Percentiles rank a stretch among this genome's conserved stretches.
phyloP scores from a whole-genome alignment of 2,797 vertebrate species.

The Sebastes trivittatus region DNA sequence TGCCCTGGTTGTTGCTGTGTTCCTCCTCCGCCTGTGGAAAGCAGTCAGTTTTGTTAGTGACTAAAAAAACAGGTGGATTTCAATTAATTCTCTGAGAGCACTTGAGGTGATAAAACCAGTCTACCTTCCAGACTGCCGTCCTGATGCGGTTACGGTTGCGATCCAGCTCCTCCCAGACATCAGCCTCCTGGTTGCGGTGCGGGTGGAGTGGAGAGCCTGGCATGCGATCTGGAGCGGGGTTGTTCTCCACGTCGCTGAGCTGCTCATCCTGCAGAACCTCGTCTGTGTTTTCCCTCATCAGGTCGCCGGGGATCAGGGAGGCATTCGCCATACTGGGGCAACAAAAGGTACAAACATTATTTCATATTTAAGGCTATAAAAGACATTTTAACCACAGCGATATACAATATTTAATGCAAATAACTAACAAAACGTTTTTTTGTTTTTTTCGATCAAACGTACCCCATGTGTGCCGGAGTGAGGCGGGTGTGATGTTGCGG shows the following conservation, averaged over 20 bases:
- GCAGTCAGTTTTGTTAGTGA: neutral
- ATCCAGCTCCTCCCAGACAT: conserved; percentile 99
- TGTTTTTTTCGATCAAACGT: conserved; percentile 23
- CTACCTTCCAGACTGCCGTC: conserved; percentile 89
- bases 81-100: neutral
- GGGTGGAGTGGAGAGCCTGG: conserved; percentile 86
- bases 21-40: conserved; percentile 89
- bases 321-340: conserved; percentile 93
- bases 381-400: neutral
- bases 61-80: neutral
- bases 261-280: conserved; percentile 98
- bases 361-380: neutral
- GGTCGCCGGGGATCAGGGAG: conserved; percentile 94
- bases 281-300: conserved; percentile 95
- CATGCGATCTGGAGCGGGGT: conserved; percentile 86
- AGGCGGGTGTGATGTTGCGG: conserved; percentile 95
- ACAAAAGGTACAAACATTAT: neutral
- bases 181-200: conserved; percentile 89
- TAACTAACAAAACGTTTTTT: neutral
- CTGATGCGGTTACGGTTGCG: conserved; percentile 93
- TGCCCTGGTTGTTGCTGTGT: conserved; percentile 89
- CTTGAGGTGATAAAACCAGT: neutral
- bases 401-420: neutral
- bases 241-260: conserved; percentile 96
- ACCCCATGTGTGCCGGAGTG: conserved; percentile 96